Conservation (phyloP, 2,797 vertebrate genomes). For the Threskiornis aethiopicus region DNA sequence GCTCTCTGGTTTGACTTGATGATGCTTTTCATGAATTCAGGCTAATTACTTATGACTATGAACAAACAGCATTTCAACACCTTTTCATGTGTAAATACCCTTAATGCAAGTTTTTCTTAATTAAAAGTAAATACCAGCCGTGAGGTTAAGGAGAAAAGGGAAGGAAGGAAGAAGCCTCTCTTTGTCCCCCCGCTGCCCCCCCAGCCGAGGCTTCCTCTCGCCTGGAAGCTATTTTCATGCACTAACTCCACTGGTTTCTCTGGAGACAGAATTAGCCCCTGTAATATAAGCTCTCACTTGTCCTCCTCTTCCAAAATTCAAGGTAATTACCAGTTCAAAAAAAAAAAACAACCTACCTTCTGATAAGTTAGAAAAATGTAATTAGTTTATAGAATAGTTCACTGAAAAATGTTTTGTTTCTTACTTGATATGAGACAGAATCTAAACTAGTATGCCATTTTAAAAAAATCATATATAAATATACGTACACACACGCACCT, state of each 20-base stretch:
- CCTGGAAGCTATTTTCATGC: constrained; percentile 62
- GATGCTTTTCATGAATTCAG: constrained; percentile 65
- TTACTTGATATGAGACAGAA: neutral
- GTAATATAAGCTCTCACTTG: constrained; percentile 44
- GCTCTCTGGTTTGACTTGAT: constrained; percentile 46
- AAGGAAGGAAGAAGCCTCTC: constrained; percentile 52
- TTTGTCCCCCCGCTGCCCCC: constrained; percentile 23
- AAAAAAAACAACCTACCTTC: neutral
- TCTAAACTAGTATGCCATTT: neutral
- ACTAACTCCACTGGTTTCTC: constrained; percentile 53
- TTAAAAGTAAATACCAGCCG: constrained; percentile 45
- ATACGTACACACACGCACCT: neutral
- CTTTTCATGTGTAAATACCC: constrained; percentile 70
- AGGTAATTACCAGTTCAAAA: neutral
- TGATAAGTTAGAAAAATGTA: neutral
- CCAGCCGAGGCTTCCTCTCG: constrained; percentile 33
- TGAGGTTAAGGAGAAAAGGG: constrained; percentile 23
- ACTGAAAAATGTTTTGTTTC: constrained; percentile 30
- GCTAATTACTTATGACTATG: constrained; percentile 44
- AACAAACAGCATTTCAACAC: constrained; percentile 61
- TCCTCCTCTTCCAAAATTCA: constrained; percentile 39
- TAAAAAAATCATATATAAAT: neutral
- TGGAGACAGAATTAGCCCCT: constrained; percentile 50
- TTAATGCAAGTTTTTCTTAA: constrained; percentile 55
- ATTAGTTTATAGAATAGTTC: constrained; percentile 37